phyloP scores from a whole-genome alignment of 2,113 vertebrate species.

The Lontra canadensis region DNA sequence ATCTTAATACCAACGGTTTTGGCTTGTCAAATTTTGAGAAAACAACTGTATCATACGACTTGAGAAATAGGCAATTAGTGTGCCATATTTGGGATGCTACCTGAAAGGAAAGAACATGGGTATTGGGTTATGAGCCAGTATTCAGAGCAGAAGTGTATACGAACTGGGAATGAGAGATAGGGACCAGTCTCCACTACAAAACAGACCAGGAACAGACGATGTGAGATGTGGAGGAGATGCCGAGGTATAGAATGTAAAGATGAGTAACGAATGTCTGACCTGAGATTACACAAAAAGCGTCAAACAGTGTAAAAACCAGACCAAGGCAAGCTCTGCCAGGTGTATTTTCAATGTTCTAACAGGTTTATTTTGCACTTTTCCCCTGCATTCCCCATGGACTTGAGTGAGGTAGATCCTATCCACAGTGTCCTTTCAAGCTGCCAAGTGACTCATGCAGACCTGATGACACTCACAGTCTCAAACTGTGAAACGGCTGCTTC shows the following conservation, averaged over 20 bases:
- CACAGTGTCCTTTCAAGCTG: neutral
- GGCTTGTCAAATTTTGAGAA: neutral
- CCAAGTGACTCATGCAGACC: fast-evolving
- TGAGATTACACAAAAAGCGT: neutral
- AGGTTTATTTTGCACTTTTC: fast-evolving
- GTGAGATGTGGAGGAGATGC: fast-evolving
- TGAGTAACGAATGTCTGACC: neutral
- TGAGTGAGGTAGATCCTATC: neutral
- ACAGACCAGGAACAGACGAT: neutral
- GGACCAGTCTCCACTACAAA: fast-evolving
- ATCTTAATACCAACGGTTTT: neutral
- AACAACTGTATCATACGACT: neutral
- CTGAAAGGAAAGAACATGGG: neutral
- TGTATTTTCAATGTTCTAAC: neutral
- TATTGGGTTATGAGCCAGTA: neutral
- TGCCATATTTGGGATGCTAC: neutral
- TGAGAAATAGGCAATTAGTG: neutral
- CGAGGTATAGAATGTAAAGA: neutral
- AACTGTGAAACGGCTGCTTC: neutral
- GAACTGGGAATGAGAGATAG: neutral
- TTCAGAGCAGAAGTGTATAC: fast-evolving
- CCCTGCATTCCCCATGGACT: neutral
- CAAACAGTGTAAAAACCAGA: neutral
- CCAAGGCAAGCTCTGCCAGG: neutral
- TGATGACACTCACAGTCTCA: too few relatives aligned